These are phyloP conservation scores for Lithophane leautieri DNA, from an alignment of 2,888 invertebrate species.

Conservation along the genomic window DNA sequence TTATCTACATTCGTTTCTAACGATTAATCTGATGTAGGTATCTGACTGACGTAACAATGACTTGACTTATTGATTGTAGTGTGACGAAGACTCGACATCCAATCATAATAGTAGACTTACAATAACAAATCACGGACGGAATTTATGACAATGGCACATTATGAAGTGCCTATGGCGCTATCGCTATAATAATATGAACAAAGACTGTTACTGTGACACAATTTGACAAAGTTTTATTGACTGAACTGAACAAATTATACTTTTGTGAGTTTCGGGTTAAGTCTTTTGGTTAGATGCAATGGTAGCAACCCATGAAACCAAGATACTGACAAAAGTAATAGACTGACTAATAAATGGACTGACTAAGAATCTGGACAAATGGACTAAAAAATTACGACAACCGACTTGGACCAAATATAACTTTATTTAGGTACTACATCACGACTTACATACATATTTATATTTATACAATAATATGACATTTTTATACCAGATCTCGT, in stretches of 20 bases:
- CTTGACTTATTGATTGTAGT: constrained; percentile 19
- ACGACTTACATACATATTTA: constrained; percentile 32
- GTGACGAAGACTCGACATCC: not conserved
- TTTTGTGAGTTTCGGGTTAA: not conserved
- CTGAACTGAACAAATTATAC: constrained; percentile 5
- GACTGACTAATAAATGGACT: not conserved
- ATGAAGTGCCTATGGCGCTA: not conserved
- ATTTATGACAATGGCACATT: constrained; percentile 33
- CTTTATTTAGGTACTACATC: constrained; percentile 43
- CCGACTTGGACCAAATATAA: constrained; percentile 50
- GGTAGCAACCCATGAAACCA: not conserved
- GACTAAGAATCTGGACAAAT: not conserved
- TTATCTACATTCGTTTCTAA: not conserved
- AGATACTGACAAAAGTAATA: not conserved
- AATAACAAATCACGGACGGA: not conserved
- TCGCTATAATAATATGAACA: not conserved
- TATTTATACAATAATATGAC: constrained; percentile 28
- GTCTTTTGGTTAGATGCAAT: not conserved
- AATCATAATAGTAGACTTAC: not conserved
- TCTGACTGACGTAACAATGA: constrained; percentile 15
- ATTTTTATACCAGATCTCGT: constrained; percentile 58
- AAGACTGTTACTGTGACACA: not conserved
- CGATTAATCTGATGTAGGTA: constrained; percentile 2
- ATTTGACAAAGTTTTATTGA: not conserved
- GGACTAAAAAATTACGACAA: constrained; percentile 18